These are phyloP conservation scores for Scomber japonicus DNA, from an alignment of 2,113 vertebrate species.

Conservation along the genomic window DNA sequence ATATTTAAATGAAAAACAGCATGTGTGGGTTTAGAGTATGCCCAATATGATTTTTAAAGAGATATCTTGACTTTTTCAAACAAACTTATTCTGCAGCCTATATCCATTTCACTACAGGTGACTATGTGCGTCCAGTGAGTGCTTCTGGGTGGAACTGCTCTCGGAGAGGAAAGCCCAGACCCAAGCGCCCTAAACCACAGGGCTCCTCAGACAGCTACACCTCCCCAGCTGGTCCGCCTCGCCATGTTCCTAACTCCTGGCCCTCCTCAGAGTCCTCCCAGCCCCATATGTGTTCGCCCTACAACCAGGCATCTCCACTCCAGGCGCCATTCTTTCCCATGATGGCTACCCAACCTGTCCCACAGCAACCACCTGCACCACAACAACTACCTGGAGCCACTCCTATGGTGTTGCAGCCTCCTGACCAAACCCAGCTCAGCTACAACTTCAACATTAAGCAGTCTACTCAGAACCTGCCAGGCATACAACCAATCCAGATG, in stretches of 20 bases:
- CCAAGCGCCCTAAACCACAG: conserved; percentile 85
- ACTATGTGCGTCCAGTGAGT: conserved; percentile 67
- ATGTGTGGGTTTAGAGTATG: not conserved
- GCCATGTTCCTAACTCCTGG: conserved; percentile 68
- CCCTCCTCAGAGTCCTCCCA: conserved; percentile 78
- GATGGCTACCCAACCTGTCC: conserved; percentile 52
- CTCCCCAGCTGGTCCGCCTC: conserved; percentile 58
- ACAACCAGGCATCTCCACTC: conserved; percentile 73
- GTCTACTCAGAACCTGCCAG: conserved; percentile 54
- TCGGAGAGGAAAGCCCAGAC: conserved; percentile 81
- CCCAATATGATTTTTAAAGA: not conserved
- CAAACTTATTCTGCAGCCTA: not conserved
- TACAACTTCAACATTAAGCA: conserved; percentile 71
- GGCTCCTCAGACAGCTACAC: conserved; percentile 75
- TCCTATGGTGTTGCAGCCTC: conserved; percentile 58
- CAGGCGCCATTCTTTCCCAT: conserved; percentile 65
- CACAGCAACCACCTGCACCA: conserved; percentile 26
- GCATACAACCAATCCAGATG: conserved; percentile 69
- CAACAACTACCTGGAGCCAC: conserved; percentile 51
- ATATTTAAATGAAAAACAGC: not conserved
- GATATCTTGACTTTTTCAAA: not conserved
- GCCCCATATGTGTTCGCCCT: conserved; percentile 60
- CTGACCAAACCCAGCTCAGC: conserved; percentile 64
- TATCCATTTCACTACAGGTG: conserved; percentile 64
- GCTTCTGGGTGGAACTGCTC: conserved; percentile 77